Evolutionary conservation across 2,888 invertebrate genomes (phyloP), one percentile per base, ranked within the genome.

Genomic region (Palloptera scutellata): DNA sequence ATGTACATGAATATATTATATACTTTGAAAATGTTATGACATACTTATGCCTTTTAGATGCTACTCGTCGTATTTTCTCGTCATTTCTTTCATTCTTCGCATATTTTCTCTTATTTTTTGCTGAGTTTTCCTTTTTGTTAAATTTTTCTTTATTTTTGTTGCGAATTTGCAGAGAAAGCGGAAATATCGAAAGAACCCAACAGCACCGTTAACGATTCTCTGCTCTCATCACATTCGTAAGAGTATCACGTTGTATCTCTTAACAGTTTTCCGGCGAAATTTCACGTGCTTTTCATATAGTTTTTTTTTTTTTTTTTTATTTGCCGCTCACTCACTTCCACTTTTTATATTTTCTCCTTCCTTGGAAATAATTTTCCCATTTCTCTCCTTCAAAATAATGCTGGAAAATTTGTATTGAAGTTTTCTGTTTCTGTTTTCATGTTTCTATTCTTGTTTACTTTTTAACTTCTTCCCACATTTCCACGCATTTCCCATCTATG

Each of bases 31-130:
- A 75, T 77, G 78, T 78, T 78, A 78, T 78, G 78, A 78, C 78
- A 78, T 76, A 79, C 78, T 77, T 78, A 76, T 77, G 12, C 74
- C 78, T 76, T 77, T 78, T 76, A 78, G 19, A 75, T 77, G 77
- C 77, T 78, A 17, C 15, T 53, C 9, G 12, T n/a, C 53, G 15
- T 53, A 12, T 19, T 53, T 53, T 15, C 17, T 19, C 17, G 13
- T 19, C 15, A 15, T 19, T 9, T 19, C 13, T 64, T 64, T 30
- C 40, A 17, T 43, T 58, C 41, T 52, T 59, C 17, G 30, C 19
- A 4, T 3, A 13, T 17, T 51, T 57, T 17, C 48, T 48, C 15
- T 48, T 48, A 48, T 48, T 48, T 48, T n/a, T 48, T 48, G 45
- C 45, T 1, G 45, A 10, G 10, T 45, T 48, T 13, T 48, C 5